Conservation (phyloP, 2,888 invertebrate species). For the Eristalis intricaria region DNA sequence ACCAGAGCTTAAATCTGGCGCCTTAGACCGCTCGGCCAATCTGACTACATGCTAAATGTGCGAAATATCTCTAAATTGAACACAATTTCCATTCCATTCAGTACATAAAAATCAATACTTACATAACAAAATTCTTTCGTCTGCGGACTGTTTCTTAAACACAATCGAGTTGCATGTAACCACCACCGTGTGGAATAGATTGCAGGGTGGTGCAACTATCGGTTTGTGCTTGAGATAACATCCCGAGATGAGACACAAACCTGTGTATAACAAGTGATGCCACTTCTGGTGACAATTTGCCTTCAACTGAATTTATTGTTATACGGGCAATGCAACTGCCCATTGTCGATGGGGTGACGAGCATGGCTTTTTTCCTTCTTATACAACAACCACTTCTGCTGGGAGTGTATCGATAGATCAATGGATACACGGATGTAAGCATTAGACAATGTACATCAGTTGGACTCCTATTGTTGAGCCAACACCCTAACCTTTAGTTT, state of each 20-base stretch:
- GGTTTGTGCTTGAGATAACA: background rate
- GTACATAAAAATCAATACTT: background rate
- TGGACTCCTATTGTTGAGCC: too few species aligned
- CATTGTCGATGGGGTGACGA: too few species aligned
- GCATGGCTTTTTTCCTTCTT: too few species aligned
- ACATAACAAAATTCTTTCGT: too few species aligned
- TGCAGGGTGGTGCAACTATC: background rate
- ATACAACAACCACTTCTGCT: too few species aligned
- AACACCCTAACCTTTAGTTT: too few species aligned
- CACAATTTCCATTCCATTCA: background rate
- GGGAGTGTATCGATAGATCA: too few species aligned
- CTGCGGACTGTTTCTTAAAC: too few species aligned
- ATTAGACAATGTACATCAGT: too few species aligned
- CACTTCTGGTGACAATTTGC: background rate
- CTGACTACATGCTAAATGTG: constrained; percentile 82
- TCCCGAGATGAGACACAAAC: background rate
- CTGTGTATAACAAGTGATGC: background rate
- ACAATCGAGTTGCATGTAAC: background rate
- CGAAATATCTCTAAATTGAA: background rate
- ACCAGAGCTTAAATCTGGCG: constrained; percentile 93
- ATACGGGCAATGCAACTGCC: too few species aligned
- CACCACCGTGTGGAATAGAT: background rate
- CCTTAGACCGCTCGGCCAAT: constrained; percentile 92
- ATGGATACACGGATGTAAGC: too few species aligned
- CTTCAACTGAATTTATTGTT: too few species aligned